These are phyloP conservation scores for Aldrovandia affinis DNA, from an alignment of 2,797 vertebrate genomes.

Conservation along the genomic window DNA sequence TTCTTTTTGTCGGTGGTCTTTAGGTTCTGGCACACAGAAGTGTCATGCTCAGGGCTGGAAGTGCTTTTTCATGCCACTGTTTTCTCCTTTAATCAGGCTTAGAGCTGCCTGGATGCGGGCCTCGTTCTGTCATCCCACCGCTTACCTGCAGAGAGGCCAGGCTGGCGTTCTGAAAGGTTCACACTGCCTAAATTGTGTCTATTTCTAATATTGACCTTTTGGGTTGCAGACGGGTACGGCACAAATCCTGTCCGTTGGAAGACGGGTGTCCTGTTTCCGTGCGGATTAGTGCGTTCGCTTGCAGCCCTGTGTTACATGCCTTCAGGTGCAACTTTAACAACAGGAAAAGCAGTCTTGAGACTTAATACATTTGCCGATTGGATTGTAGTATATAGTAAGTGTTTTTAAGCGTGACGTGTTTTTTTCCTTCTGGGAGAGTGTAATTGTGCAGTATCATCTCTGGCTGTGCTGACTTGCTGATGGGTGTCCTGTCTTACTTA, in stretches of 20 bases:
- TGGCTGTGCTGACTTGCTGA: background rate
- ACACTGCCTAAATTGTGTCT: slow-evolving; percentile 39
- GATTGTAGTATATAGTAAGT: background rate
- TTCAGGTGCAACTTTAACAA: background rate
- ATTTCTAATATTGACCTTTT: slow-evolving; percentile 42
- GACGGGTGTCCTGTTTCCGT: slow-evolving; percentile 3
- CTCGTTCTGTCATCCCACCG: background rate
- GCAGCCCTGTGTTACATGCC: slow-evolving; percentile 23
- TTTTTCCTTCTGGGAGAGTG: background rate
- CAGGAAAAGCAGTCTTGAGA: background rate
- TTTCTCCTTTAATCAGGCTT: background rate
- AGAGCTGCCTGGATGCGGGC: background rate
- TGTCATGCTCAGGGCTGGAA: background rate
- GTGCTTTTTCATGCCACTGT: background rate
- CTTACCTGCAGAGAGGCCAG: slow-evolving; percentile 1
- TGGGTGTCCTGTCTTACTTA: background rate
- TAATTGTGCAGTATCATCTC: background rate
- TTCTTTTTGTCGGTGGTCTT: background rate
- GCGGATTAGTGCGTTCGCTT: slow-evolving; percentile 38
- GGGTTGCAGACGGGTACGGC: background rate
- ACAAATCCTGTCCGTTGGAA: background rate
- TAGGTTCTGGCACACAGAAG: background rate
- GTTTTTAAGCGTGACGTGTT: background rate
- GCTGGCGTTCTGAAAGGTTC: slow-evolving; percentile 7
- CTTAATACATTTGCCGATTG: background rate